Evolutionary conservation across 1,140 invertebrate genomes (phyloP).

Genomic region (Ooceraea biroi): DNA sequence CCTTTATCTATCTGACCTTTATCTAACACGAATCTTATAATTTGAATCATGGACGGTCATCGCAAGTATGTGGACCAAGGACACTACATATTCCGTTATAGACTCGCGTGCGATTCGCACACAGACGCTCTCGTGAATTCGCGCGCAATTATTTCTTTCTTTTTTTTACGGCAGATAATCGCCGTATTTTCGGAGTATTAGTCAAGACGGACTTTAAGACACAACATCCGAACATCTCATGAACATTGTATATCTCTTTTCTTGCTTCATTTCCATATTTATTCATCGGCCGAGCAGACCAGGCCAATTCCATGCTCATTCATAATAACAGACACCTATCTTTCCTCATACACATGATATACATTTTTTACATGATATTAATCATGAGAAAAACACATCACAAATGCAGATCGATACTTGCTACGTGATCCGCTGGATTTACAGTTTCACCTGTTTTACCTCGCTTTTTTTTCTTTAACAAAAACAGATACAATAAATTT

Average conservation of each 20-base stretch:
- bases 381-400: too few relatives aligned
- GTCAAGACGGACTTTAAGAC: not conserved
- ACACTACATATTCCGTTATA: not conserved
- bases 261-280: constrained; percentile 7
- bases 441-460: too few relatives aligned
- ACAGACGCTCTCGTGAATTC: not conserved
- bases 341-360: not conserved
- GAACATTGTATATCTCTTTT: not conserved
- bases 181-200: constrained; percentile 1
- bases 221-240: not conserved
- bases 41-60: not conserved
- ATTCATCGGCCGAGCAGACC: not conserved
- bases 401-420: too few relatives aligned
- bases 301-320: not conserved
- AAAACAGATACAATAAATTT: too few relatives aligned
- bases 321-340: not conserved
- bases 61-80: constrained; percentile 30
- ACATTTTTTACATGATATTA: too few relatives aligned
- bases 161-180: constrained; percentile 16
- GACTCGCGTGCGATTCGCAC: constrained; percentile 17
- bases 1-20: too few relatives aligned
- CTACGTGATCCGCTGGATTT: too few relatives aligned
- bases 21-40: constrained; percentile 40
- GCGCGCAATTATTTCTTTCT: not conserved
- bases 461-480: too few relatives aligned